A percentile compares a stretch with the other conserved stretches of the same genome.
Evolutionary conservation across 2,888 invertebrate genomes (phyloP).

Genomic region (Masnerella sp.): DNA sequence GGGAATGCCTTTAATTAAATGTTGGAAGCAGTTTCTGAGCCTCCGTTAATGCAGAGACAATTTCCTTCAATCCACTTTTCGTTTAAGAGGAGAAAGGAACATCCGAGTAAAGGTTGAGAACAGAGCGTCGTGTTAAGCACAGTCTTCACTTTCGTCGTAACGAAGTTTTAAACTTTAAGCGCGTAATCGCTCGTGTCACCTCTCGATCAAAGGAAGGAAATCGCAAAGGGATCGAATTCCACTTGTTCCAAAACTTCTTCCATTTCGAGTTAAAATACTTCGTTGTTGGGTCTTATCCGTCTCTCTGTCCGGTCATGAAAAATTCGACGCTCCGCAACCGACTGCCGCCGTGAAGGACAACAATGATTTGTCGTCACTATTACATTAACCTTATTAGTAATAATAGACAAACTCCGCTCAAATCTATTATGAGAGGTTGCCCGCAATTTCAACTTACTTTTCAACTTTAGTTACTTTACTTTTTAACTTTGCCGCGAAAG

Average conservation of each 20-base stretch:
- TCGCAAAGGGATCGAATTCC: conserved; percentile 66
- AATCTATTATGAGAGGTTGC: conserved; percentile 32
- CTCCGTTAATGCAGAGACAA: conserved; percentile 76
- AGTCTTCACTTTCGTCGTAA: conserved; percentile 65
- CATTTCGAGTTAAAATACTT: conserved; percentile 64
- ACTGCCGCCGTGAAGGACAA: conserved; percentile 20
- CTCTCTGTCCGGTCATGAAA: conserved; percentile 46
- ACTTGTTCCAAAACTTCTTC: conserved; percentile 65
- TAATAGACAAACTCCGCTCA: conserved; percentile 36
- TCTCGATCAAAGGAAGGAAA: conserved; percentile 68
- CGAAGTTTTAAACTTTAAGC: conserved; percentile 71
- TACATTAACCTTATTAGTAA: conserved; percentile 45
- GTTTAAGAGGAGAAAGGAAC: conserved; percentile 70
- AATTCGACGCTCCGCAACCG: conserved; percentile 20
- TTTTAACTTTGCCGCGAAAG: conserved; percentile 21
- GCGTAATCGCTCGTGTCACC: conserved; percentile 73
- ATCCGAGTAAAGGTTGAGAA: conserved; percentile 64
- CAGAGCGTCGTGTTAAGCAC: conserved; percentile 63
- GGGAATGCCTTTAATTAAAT: conserved; percentile 77
- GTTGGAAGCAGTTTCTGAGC: conserved; percentile 75
- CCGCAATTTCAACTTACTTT: conserved; percentile 39
- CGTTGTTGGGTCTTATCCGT: conserved; percentile 38
- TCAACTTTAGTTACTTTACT: conserved; percentile 32
- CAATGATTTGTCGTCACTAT: conserved; percentile 35
- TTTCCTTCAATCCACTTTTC: conserved; percentile 75